A percentile compares a stretch with the other conserved stretches of the same genome.
phyloP scores from a whole-genome alignment of 2,888 invertebrate species.

The Brenthis daphne region DNA sequence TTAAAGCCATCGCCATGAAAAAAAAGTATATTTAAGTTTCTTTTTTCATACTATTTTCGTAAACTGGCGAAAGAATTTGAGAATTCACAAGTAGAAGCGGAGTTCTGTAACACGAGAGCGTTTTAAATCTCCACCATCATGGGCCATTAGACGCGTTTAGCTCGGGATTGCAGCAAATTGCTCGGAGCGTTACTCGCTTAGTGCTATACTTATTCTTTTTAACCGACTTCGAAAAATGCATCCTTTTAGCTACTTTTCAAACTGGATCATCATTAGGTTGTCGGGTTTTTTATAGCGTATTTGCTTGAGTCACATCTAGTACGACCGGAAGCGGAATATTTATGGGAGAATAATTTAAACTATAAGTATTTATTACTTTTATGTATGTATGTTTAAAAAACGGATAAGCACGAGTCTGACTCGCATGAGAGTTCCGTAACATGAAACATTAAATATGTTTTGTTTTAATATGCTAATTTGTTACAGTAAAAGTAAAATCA shows the following conservation, averaged over 20 bases:
- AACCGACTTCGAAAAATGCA: conserved; percentile 22
- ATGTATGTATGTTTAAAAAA: no score
- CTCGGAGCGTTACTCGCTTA: conserved; percentile 32
- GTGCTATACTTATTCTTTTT: conserved; percentile 24
- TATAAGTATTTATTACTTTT: no score
- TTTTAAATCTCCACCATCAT: conserved; percentile 39
- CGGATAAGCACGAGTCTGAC: no score
- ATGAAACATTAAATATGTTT: no score
- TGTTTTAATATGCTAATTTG: no score
- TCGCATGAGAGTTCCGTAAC: no score
- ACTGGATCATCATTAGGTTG: conserved; percentile 2
- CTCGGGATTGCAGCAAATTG: conserved; percentile 40
- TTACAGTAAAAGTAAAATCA: no score
- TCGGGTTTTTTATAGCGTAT: no score
- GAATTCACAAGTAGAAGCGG: conserved; percentile 18
- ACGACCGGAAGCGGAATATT: no score
- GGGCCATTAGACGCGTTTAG: conserved; percentile 41
- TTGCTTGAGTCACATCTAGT: no score
- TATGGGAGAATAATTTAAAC: no score
- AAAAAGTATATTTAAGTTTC: not conserved
- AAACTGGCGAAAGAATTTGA: conserved; percentile 8
- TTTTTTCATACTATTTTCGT: not conserved
- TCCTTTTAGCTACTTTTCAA: conserved; percentile 9
- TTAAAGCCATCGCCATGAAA: no score
- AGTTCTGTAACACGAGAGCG: conserved; percentile 26